These are phyloP conservation scores for Rhodophaea formosa DNA, from an alignment of 2,888 invertebrate species.

Conservation along the genomic window DNA sequence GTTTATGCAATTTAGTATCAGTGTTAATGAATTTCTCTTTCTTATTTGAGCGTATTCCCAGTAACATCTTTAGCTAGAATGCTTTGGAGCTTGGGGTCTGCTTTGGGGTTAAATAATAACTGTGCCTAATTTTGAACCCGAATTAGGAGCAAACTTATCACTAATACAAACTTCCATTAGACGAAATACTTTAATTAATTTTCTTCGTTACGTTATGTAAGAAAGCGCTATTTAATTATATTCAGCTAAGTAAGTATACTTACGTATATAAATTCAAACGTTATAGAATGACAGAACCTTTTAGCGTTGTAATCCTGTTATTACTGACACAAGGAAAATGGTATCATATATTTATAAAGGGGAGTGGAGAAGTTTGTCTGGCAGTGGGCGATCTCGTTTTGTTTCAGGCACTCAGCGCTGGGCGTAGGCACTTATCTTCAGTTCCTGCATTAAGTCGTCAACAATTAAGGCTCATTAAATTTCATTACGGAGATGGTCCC, in stretches of 20 bases:
- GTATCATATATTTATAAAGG: slow-evolving; percentile 28
- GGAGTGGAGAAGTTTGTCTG: slow-evolving; percentile 35
- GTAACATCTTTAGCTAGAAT: too few relatives aligned
- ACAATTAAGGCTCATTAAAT: slow-evolving; percentile 80
- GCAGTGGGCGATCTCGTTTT: slow-evolving; percentile 47
- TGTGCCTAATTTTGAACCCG: slow-evolving; percentile 20
- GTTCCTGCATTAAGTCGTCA: slow-evolving; percentile 77
- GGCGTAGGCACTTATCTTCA: slow-evolving; percentile 68
- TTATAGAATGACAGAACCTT: slow-evolving; percentile 39
- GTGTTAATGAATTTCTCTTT: background rate
- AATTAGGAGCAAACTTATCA: slow-evolving; percentile 23
- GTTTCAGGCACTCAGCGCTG: slow-evolving; percentile 56
- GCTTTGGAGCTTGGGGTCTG: too few relatives aligned
- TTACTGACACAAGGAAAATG: slow-evolving; percentile 27
- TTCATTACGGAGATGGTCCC: slow-evolving; percentile 73
- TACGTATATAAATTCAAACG: background rate
- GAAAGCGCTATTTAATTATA: slow-evolving; percentile 30
- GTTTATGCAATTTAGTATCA: slow-evolving; percentile 16
- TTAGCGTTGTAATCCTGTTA: slow-evolving; percentile 37
- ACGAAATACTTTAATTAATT: slow-evolving; percentile 38
- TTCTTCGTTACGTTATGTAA: slow-evolving; percentile 31
- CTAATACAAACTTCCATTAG: slow-evolving; percentile 35
- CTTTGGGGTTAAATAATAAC: too few relatives aligned
- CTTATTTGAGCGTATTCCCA: too few relatives aligned
- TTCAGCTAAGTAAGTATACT: slow-evolving; percentile 7